phyloP scores from a whole-genome alignment of 2,797 vertebrate species.

The Cyprinodon diabolis region DNA sequence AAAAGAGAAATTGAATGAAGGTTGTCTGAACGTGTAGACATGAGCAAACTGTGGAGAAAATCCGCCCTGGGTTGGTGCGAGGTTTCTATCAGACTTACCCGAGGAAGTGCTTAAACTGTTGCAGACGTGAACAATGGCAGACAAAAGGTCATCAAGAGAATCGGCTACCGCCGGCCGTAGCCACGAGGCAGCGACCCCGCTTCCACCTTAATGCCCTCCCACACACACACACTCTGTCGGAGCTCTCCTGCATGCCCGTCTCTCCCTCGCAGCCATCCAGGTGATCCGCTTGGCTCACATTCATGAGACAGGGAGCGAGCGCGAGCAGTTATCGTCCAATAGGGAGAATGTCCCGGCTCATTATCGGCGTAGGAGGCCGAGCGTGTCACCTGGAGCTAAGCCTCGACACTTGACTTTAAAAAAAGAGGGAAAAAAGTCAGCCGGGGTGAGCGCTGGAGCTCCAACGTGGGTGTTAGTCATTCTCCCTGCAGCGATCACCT shows the following conservation, averaged over 20 bases:
- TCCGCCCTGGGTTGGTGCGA: conserved; percentile 35
- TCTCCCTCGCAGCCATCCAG: conserved; percentile 81
- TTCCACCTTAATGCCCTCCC: conserved; percentile 83
- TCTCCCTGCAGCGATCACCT: conserved; percentile 71
- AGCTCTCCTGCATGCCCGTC: conserved; percentile 51
- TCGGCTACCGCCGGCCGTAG: conserved; percentile 69
- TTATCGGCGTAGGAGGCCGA: conserved; percentile 82
- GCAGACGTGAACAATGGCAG: conserved; percentile 76
- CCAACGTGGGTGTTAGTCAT: conserved; percentile 73
- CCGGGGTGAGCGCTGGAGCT: conserved; percentile 75
- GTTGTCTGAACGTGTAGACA: neutral
- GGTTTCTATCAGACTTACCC: conserved; percentile 56
- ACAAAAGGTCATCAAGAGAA: conserved; percentile 77
- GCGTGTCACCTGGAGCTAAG: conserved; percentile 77
- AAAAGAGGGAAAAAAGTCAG: conserved; percentile 62
- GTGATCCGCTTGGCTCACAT: conserved; percentile 82
- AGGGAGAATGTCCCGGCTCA: conserved; percentile 80
- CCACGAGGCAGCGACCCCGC: conserved; percentile 81
- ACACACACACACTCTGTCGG: conserved; percentile 52
- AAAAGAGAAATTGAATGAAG: neutral
- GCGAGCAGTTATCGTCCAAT: conserved; percentile 76
- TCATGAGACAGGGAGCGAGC: conserved; percentile 76
- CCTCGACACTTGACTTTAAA: conserved; percentile 60
- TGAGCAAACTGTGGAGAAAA: neutral
- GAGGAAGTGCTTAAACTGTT: conserved; percentile 63